Conservation (phyloP, 30 jellyfish, hydroid and myxozoan species). For the Turritopsis rubra region DNA sequence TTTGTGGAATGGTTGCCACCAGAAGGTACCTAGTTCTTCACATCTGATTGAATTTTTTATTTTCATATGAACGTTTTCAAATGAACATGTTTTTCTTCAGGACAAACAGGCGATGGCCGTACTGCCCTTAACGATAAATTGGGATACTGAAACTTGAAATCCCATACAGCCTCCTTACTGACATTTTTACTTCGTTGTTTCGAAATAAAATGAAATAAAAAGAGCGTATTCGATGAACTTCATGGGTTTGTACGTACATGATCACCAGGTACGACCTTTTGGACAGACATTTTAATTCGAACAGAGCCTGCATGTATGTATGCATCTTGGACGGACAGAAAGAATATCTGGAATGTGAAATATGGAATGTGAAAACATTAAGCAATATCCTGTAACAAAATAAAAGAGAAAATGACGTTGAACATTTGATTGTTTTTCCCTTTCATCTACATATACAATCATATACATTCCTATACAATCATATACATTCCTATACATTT, state of each 20-base stretch:
- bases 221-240: no score
- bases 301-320: neutral
- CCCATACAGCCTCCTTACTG: no score
- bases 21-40: constrained; percentile 29
- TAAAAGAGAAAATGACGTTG: neutral
- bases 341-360: neutral
- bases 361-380: neutral
- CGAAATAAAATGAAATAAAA: neutral
- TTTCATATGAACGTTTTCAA: neutral
- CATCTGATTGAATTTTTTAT: neutral
- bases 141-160: constrained; percentile 44
- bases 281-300: neutral
- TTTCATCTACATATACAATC: no score
- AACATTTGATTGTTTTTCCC: no score
- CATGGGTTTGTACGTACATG: no score
- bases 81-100: constrained; percentile 17
- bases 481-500: no score
- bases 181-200: neutral
- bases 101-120: constrained; percentile 77
- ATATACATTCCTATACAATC: no score
- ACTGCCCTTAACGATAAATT: constrained; percentile 68
- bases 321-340: neutral
- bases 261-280: no score
- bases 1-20: constrained; percentile 90
- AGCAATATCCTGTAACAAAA: neutral